Percentiles rank a stretch among this genome's conserved stretches.
These are phyloP conservation scores for Cheilosia grossa DNA, from an alignment of 2,888 invertebrate genomes.

Conservation along the genomic window DNA sequence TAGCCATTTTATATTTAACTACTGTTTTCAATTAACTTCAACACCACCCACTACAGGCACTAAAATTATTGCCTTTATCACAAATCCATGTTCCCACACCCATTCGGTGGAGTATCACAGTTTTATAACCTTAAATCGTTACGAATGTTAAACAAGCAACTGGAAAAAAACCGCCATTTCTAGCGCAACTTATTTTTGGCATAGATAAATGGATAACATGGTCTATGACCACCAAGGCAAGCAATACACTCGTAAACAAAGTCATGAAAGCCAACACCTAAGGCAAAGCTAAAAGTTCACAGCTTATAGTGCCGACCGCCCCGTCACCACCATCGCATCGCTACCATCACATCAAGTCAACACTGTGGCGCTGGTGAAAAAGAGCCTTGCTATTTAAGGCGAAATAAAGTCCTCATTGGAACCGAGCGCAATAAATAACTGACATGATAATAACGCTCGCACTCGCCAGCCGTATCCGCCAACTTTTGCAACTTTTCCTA, in stretches of 20 bases:
- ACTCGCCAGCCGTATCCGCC: conserved; percentile 3
- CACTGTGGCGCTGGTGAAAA: conserved; percentile 2
- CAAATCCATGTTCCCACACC: conserved; percentile 41
- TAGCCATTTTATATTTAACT: conserved; percentile 1
- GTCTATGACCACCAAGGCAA: conserved; percentile 37
- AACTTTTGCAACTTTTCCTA: conserved; percentile 29
- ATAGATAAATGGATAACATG: conserved; percentile 56
- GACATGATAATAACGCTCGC: conserved; percentile 53
- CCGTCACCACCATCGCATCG: conserved; percentile 7
- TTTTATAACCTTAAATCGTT: conserved; percentile 24
- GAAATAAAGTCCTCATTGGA: conserved; percentile 49
- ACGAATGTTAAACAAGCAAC: conserved; percentile 10
- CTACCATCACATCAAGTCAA: neutral
- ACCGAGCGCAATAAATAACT: conserved; percentile 44
- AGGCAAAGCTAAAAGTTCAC: neutral
- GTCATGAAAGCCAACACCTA: conserved; percentile 17
- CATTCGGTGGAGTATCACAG: conserved; percentile 12
- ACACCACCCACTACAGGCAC: conserved; percentile 9
- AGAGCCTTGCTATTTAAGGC: conserved; percentile 19
- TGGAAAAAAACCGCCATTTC: conserved; percentile 4
- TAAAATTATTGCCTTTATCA: neutral
- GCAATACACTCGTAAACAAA: conserved; percentile 20
- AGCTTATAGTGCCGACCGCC: neutral
- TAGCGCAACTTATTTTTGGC: conserved; percentile 54
- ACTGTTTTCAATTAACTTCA: conserved; percentile 39